Evolutionary conservation across 2,888 invertebrate genomes (phyloP).

Genomic region (Lottia scabra): DNA sequence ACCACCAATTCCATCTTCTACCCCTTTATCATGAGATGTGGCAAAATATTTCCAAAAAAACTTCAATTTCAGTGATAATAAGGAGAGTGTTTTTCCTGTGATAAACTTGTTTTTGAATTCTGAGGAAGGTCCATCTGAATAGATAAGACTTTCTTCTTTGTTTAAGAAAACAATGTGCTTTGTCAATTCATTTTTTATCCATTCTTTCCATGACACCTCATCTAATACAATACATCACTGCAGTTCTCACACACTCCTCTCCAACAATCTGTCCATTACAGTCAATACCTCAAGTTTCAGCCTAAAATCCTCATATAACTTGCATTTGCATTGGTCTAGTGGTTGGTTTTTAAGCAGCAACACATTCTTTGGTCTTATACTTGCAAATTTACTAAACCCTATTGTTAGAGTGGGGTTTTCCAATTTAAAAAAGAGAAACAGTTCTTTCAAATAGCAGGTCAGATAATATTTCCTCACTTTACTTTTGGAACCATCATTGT

Average conservation of each 20-base stretch:
- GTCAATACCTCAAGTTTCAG: neutral
- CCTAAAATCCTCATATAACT: constrained; percentile 1
- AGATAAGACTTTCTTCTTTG: no score
- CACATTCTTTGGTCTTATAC: neutral
- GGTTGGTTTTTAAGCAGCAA: constrained; percentile 7
- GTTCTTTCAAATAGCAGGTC: neutral
- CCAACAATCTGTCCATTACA: neutral
- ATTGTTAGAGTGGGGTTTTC: neutral
- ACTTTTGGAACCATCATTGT: neutral
- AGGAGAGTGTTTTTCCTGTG: no score
- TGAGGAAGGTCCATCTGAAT: no score
- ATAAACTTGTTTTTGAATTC: no score
- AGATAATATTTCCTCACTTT: neutral
- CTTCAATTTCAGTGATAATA: no score
- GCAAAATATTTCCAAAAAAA: constrained; percentile 13
- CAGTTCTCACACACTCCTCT: neutral
- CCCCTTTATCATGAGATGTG: constrained; percentile 13
- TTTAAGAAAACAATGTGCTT: no score
- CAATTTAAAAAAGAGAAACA: neutral
- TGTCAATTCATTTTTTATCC: no score
- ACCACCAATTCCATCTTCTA: constrained; percentile 10
- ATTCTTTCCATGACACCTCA: no score
- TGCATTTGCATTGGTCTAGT: constrained; percentile 11
- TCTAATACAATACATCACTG: neutral
- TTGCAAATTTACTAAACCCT: neutral